phyloP scores from a whole-genome alignment of 2,888 invertebrate species.

The Lithophane ornitopus region DNA sequence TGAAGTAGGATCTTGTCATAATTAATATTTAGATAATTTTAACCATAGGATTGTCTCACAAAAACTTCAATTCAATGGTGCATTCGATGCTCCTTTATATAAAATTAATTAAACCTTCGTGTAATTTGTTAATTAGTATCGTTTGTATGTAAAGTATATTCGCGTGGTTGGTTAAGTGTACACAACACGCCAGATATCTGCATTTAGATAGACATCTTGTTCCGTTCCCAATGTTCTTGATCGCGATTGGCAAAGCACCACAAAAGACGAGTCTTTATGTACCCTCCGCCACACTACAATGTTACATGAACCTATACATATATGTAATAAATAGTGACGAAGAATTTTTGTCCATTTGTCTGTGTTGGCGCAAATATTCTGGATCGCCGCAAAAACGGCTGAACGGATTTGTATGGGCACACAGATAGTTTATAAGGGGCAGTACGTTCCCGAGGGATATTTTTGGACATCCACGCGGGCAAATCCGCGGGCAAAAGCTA shows the following conservation, averaged over 20 bases:
- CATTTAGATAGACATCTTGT: slow-evolving; percentile 74
- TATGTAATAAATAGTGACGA: too few species aligned
- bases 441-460: too few species aligned
- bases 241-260: slow-evolving; percentile 66
- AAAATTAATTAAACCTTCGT: slow-evolving; percentile 57
- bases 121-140: slow-evolving; percentile 56
- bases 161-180: slow-evolving; percentile 58
- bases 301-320: neutral
- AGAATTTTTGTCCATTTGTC: too few species aligned
- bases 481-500: too few species aligned
- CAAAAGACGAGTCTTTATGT: slow-evolving; percentile 51
- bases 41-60: neutral
- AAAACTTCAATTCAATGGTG: neutral
- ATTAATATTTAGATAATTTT: neutral
- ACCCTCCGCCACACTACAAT: slow-evolving; percentile 28
- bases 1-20: neutral
- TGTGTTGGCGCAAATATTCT: too few species aligned
- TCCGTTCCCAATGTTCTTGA: slow-evolving; percentile 70
- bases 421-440: too few species aligned
- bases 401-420: too few species aligned
- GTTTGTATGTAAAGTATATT: slow-evolving; percentile 58
- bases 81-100: slow-evolving; percentile 15
- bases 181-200: slow-evolving; percentile 72
- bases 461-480: too few species aligned
- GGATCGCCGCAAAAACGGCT: too few species aligned